phyloP scores from a whole-genome alignment of 2,888 invertebrate species.

The Trissoscelio sp. region DNA sequence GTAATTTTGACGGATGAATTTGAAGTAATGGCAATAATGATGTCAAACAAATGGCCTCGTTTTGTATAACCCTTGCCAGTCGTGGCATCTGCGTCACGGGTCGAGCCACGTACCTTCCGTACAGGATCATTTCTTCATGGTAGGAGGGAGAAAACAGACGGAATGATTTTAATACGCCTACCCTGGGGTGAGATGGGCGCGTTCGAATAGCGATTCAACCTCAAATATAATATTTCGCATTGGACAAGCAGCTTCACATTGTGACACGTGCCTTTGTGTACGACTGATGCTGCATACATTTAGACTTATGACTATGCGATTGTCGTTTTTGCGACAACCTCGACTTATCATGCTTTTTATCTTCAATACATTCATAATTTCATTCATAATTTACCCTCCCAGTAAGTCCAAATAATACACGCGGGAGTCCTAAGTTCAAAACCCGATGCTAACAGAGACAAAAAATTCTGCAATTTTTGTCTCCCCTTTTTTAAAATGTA shows the following conservation, averaged over 20 bases:
- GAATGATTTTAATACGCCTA: constrained; percentile 79
- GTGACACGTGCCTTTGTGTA: constrained; percentile 72
- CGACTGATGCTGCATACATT: constrained; percentile 54
- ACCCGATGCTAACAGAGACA: no score
- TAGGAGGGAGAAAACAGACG: constrained; percentile 69
- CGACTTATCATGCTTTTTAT: constrained; percentile 41
- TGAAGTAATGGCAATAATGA: constrained; percentile 78
- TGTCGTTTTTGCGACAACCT: constrained; percentile 40
- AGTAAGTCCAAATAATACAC: no score
- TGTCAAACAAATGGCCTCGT: constrained; percentile 78
- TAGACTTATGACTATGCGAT: constrained; percentile 43
- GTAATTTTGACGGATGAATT: constrained; percentile 61
- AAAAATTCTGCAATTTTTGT: no score
- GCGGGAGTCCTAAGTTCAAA: no score
- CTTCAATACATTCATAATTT: constrained; percentile 27
- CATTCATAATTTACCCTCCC: not conserved
- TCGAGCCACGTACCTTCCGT: constrained; percentile 58
- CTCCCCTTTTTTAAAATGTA: no score
- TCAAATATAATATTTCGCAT: constrained; percentile 74
- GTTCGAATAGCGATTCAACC: constrained; percentile 72
- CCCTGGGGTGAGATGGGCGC: constrained; percentile 72
- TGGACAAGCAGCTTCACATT: constrained; percentile 72
- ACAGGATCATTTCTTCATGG: constrained; percentile 68
- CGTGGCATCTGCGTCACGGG: constrained; percentile 74
- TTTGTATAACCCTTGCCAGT: constrained; percentile 72